Evolutionary conservation across 2,113 vertebrate species (phyloP), one percentile per base, ranked within the genome.

Genomic region (Recurvirostra avosetta): DNA sequence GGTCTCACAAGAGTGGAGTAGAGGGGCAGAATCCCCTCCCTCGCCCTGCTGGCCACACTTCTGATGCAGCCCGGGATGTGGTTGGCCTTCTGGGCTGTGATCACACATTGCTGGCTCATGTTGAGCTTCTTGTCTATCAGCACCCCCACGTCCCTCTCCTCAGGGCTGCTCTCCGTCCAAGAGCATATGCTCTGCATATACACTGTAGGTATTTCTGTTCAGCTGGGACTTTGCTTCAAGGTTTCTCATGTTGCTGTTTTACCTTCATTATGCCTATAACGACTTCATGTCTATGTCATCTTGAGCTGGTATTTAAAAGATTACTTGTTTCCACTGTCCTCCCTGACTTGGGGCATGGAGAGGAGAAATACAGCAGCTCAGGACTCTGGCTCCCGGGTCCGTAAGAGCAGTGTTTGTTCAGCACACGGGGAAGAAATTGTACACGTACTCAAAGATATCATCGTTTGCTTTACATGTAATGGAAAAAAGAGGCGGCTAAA

Each of bases 401-500:
- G 15, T 66, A 65, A 86, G 20, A 84, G 26, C 38, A 75, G 30
- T 41, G 56, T 93, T 96, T 91, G 45, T 82, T 94, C 75, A 73
- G 74, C 78, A 77, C 85, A n/a, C 13, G 30, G 49, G 88, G 30
- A 93, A 96, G 73, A 84, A 95, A 92, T 67, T n/a, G 53, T 73
- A 30, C 71, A 47, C 40, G 15, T 90, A 73, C 52, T 88, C 77
- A 93, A 62, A 93, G 88, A 86, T 92, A 96, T 26, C 74, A 67
- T 23, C 70, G 10, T 96, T 97, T 96, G 63, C 82, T 95, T 94
- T 94, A 43, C 5, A 8, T 73, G 88, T 88, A 90, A 96, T 91
- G 94, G 96, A 88, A 96, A 98, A 96, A 90, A 18, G n/a, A 88
- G 59, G 78, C 71, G 65, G 40, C 41, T 77, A 58, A 78, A 76